Conservation (phyloP, 2,888 invertebrate species). For the Pachliopta kotzebuea region DNA sequence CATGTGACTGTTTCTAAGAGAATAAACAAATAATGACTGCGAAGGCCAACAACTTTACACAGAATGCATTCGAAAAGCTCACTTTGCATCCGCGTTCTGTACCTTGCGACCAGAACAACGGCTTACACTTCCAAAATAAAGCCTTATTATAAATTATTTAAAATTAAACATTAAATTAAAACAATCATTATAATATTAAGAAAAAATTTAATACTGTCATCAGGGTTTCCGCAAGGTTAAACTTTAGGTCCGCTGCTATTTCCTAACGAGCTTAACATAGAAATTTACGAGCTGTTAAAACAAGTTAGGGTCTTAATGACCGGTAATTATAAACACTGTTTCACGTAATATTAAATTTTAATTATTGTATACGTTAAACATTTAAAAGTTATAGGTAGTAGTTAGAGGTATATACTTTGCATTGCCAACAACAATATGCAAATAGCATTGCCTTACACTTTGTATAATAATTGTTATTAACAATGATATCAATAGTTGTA, state of each 20-base stretch:
- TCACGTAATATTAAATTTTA: too few species aligned
- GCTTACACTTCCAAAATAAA: constrained; percentile 33
- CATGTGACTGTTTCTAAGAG: constrained; percentile 33
- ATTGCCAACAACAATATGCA: too few species aligned
- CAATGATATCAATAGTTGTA: too few species aligned
- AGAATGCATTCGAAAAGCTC: constrained; percentile 60
- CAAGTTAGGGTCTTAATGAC: not conserved
- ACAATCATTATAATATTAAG: constrained; percentile 8
- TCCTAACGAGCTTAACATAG: constrained; percentile 39
- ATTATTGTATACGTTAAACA: too few species aligned
- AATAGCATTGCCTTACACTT: too few species aligned
- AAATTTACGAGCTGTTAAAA: constrained; percentile 42
- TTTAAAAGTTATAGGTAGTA: too few species aligned
- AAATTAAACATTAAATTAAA: constrained; percentile 39
- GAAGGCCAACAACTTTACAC: constrained; percentile 68
- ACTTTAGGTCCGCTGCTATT: constrained; percentile 44
- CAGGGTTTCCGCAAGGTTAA: constrained; percentile 47
- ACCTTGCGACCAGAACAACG: constrained; percentile 40
- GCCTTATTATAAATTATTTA: constrained; percentile 35
- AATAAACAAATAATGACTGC: constrained; percentile 44
- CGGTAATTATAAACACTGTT: constrained; percentile 1
- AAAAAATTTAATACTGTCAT: constrained; percentile 37
- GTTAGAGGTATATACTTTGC: too few species aligned
- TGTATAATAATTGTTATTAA: too few species aligned
- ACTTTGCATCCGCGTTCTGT: constrained; percentile 63